Evolutionary conservation across 2,888 invertebrate species (phyloP), one percentile per base, ranked within the genome.

Genomic region (Chymomyza fuscimana): DNA sequence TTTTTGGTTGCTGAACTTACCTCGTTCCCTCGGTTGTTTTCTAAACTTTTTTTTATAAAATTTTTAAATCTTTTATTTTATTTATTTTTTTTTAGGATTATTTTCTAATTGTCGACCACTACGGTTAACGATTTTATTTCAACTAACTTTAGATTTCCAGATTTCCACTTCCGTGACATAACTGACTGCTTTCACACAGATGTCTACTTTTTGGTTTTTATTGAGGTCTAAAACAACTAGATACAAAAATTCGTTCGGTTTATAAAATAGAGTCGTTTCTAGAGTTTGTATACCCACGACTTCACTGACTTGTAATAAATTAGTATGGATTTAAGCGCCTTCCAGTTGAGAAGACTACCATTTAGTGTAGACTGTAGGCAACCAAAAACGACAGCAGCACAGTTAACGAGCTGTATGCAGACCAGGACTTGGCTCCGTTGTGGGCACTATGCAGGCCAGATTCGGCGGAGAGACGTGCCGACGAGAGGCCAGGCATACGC

Each of bases 401-500:
- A 7, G 84, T 79, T 10, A 83, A 19, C 9, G 80, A 5, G 19
- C 79, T 75, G 63, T 79, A 73, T 5, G 74, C 76, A 19, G 72
- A 65, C n/a, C 72, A 54, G 54, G 74, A 64, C 50, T 69, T 69
- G 12, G 16, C 69, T 0, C 67, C 59, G 36, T 65, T 80, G 29
- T 76, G 79, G 0, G 82, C 81, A 62, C 79, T 77, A 25, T 67
- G 74, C 4, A 88, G 25, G 9, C 79, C 79, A 4, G 85, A 83
- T 9, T 88, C 81, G 1, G 82, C 81, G 0, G 86, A 81, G 1
- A 89, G 69, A 19, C 80, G 76, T 1, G 89, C 83, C 5, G 73
- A 76, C 0, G 89, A 82, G 9, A 79, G 61, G 12, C 90, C 90
- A 1, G 90, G 90, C 80, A 90, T 81, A 65, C 79, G 87, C 87